Evolutionary conservation across 2,797 vertebrate genomes (phyloP), one percentile per base, ranked within the genome.

Genomic region (Rousettus madagascariensis): DNA sequence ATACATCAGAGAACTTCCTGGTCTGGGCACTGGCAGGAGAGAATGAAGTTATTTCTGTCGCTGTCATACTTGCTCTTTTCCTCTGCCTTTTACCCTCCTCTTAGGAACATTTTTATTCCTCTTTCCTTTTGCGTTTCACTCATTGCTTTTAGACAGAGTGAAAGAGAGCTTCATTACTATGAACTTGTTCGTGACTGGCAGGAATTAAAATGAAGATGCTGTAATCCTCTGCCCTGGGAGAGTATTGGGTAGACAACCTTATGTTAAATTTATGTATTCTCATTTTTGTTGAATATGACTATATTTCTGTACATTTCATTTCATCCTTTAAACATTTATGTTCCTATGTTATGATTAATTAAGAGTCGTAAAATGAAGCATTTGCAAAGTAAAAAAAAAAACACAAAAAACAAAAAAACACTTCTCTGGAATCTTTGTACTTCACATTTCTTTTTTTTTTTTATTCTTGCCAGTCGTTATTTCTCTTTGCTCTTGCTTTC

Each of bases 281-380:
- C 95, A 96, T 92, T 98, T 97, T 90, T 93, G 80, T 97, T 92
- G 88, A 97, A 97, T 95, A 96, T 71, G 94, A 96, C 95, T 96
- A 68, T 96, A 95, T 97, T 97, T 97, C 95, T 93, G 86, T 96
- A 95, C 96, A 95, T 97, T 4, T 38, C 94, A 97, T 97, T 96
- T 97, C 51, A 84, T 69, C 97, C 96, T 98, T 98, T 95, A 85
- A 98, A 98, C 97, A 98, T 98, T 98, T 96, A 97, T 97, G 97
- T 97, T 96, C 96, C 93, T 96, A 90, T 95, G 96, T 97, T 97
- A 97, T 65, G 87, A 98, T 98, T 97, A 98, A 98, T 97, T 98
- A 97, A 97, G 94, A 97, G 95, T 93, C 97, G 95, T 95, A 96
- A 97, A 97, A 97, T 77, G 86, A 97, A 98, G 87, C 88, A 93